phyloP scores from a whole-genome alignment of 2,888 invertebrate species.

The Pemphredon lugubris region DNA sequence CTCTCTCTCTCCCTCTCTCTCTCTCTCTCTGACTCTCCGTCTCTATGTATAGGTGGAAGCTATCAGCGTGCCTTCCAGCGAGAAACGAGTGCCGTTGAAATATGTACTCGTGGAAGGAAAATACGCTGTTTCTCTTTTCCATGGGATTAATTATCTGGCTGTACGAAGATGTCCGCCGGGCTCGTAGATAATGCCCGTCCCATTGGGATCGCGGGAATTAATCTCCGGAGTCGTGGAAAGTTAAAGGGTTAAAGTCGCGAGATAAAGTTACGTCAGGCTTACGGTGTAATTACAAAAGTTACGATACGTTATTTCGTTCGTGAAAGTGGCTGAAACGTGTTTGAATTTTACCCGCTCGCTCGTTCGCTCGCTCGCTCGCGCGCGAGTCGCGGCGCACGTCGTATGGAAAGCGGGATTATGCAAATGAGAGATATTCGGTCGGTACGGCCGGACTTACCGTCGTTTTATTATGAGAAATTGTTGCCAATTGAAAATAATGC shows the following conservation, averaged over 20 bases:
- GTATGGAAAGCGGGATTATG: no score
- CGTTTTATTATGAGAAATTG: no score
- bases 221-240: constrained; percentile 2
- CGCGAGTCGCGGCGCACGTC: no score
- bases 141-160: neutral
- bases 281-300: neutral
- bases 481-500: no score
- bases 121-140: neutral
- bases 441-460: no score
- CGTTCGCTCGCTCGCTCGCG: no score
- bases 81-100: neutral
- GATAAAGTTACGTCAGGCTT: neutral
- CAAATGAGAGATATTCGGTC: no score
- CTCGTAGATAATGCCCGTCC: neutral
- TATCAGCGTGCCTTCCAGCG: no score
- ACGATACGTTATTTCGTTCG: neutral
- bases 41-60: no score
- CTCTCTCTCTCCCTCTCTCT: no score
- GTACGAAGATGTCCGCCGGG: neutral
- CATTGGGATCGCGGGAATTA: neutral
- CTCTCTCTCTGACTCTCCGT: no score
- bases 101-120: neutral
- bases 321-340: neutral
- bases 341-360: no score
- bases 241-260: neutral